Evolutionary conservation across 2,888 invertebrate species (phyloP), one percentile per base, ranked within the genome.

Genomic region (Eupithecia tripunctaria): DNA sequence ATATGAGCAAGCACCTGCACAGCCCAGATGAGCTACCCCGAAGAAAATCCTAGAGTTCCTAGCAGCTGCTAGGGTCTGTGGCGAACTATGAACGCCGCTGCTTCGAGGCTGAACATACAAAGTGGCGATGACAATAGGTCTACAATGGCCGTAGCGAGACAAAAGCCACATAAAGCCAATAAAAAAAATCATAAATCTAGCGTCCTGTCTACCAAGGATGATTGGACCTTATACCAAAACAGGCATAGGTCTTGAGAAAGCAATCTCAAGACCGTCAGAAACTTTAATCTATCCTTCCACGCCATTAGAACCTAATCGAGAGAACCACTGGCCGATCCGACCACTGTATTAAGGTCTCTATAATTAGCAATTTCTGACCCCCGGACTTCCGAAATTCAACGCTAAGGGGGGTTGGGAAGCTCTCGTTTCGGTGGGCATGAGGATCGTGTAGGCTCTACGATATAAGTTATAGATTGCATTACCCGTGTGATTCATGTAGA

Each of bases 251-350:
- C 76, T 74, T 72, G 43, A 71, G 72, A 77, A 79, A 76, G 74
- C 77, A 78, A 80, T 80, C 78, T 76, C 80, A 82, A 80, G 78
- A 76, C 74, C 79, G 81, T 82, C 86, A 82, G 77, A 79, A 82
- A 85, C 80, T 87, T 87, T 89, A 89, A 89, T 89, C 89, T 89
- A 81, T 80, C 85, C 71, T 89, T 89, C 88, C 89, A 81, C 84
- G 68, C 88, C 89, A 89, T 89, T 89, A 86, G 88, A 84, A 86
- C 81, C 83, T 86, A 89, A 88, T 88, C 86, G 89, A 81, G 84
- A 88, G 88, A 84, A 72, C 84, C 87, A 85, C 86, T 80, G 84
- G 81, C 69, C 75, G 74, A 76, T 71, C 76, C 79, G 76, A 77
- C 88, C 86, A 87, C 78, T 79, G 43, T 73, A 81, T 73, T 51